phyloP scores from a whole-genome alignment of 2,797 vertebrate genomes.

The Diglossa cyanea region DNA sequence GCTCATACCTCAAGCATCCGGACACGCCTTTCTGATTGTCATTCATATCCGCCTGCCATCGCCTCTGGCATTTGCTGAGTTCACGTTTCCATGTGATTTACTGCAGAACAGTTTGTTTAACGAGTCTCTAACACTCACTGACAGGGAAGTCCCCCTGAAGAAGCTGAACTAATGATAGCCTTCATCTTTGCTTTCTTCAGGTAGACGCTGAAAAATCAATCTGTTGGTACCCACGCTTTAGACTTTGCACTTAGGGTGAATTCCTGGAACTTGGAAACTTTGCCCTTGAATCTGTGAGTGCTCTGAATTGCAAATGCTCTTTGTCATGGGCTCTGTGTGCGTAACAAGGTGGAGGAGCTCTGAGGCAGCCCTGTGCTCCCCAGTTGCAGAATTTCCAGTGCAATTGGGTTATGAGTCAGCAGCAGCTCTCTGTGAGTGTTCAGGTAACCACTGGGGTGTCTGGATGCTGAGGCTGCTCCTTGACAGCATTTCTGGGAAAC shows the following conservation, averaged over 20 bases:
- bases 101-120: slow-evolving; percentile 36
- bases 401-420: neutral
- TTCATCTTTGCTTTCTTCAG: neutral
- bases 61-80: slow-evolving; percentile 65
- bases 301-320: slow-evolving; percentile 23
- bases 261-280: neutral
- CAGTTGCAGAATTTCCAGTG: neutral
- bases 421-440: neutral
- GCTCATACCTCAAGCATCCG: slow-evolving; percentile 61
- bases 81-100: slow-evolving; percentile 55
- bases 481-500: neutral
- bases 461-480: neutral
- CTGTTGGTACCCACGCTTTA: neutral
- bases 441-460: neutral
- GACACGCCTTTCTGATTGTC: slow-evolving; percentile 68
- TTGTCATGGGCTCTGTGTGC: neutral
- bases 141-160: neutral
- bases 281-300: neutral
- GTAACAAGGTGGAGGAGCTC: neutral
- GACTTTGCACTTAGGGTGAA: neutral
- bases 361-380: neutral
- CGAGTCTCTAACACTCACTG: neutral
- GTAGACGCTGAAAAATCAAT: neutral
- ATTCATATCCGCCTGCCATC: slow-evolving; percentile 54
- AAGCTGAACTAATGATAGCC: neutral